Base-by-base conservation (phyloP, 1,140 invertebrate genomes). In the Antheraea mylitta region DNA sequence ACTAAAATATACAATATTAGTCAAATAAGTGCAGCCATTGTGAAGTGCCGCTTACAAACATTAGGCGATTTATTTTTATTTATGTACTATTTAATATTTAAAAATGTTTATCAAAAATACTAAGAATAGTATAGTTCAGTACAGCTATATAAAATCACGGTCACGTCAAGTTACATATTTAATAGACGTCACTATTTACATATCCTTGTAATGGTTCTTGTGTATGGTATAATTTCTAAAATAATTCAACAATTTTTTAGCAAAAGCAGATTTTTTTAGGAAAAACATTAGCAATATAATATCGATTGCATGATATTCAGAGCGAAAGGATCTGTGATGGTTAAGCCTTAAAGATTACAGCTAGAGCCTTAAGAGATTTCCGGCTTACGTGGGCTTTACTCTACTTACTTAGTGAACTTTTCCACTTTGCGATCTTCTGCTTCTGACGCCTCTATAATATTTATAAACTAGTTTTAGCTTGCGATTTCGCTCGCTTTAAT, bases 341-440 rank as follows among this genome's bases (percentile, higher is more conserved):
- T 18, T 68, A 64, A 74, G 68, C 61, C 63, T 68, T 75, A 69
- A 72, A 80, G 80, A 85, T 85, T 83, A 86, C 80, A 79, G 77
- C 67, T 74, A 69, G 67, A 66, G 71, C 76, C 74, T 82, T 82
- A 79, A 79, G 70, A 77, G 82, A 85, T 81, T 81, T 78, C 72
- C 77, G 78, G 75, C 75, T 85, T 85, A 84, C 69, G 80, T 68
- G 64, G 72, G 72, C 69, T 76, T 70, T 67, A 69, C 75, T 70
- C 74, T 76, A 76, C 70, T 80, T 62, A 78, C 77, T 79, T 78
- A 82, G 71, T 67, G 71, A 82, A 80, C 72, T 80, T 78, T 76
- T 70, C 59, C 72, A 73, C 65, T 75, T 77, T 68, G 68, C 63
- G 71, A 64, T 71, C 59, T 67, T 30, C 68, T 53, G 11, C 16